Base-by-base conservation (phyloP, 1,140 invertebrate species). In the Caenorhabditis inopinata region DNA sequence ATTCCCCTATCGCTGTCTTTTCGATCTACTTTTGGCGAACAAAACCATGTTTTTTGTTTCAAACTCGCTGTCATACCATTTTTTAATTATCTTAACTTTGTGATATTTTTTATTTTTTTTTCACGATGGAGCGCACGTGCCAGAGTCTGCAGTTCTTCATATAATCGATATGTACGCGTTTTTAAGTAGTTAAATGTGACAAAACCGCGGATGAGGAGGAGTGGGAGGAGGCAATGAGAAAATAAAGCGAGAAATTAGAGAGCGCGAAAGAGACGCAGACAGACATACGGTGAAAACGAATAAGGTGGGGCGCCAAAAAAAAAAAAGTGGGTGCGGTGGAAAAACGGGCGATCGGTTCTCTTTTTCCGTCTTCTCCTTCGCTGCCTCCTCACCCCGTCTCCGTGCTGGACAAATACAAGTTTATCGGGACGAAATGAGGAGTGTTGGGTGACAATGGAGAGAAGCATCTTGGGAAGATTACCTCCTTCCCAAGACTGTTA, bases 291-390 rank as follows among this genome's bases (percentile, higher is more conserved):
- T 49, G 42, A 14, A 29, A 21, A n/a, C 49, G 25, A 7, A 18
- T 21, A 25, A 16, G n/a, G n/a, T n/a, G n/a, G n/a, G n/a, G n/a
- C n/a, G n/a, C n/a, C n/a, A n/a, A n/a, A 51, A 16, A 25, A 51
- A 25, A 51, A 51, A 16, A 47, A 35, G 48, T 16, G 42, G 27
- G 27, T 29, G 27, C 23, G 47, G 42, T 21, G 4, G 35, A 47
- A 32, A 47, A 75, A 75, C 2, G 74, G 68, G 27, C 47, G 42
- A 47, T 75, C 74, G 47, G 45, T 49, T 48, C 42, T 48, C 42
- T 7, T 49, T 75, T 74, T 47, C 29, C 45, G 16, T 32, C 16
- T n/a, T n/a, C n/a, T n/a, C n/a, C n/a, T n/a, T n/a, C 62, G 14
- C n/a, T 23, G 14, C 38, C 58, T 38, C 23, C 29, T 25, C 58